Percentiles rank a stretch among this genome's conserved stretches.
phyloP scores from a whole-genome alignment of 2,888 invertebrate species.

The Gymnoscelis rufifasciata region DNA sequence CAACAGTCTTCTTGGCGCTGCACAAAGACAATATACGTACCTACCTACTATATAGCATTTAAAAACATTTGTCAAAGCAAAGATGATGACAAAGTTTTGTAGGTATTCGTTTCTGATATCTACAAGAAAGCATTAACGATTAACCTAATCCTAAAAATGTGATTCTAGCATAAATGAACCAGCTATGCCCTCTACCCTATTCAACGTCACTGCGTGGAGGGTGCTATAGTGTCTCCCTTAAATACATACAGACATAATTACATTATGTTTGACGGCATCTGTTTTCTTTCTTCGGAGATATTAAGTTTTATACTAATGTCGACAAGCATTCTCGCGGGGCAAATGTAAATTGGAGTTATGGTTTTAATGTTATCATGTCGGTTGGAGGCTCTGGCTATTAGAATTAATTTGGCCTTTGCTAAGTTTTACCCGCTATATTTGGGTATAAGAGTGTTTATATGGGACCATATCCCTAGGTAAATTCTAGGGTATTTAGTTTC shows the following conservation, averaged over 20 bases:
- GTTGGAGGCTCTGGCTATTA: slow-evolving; percentile 4
- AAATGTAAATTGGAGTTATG: slow-evolving; percentile 20
- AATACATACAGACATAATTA: slow-evolving; percentile 52
- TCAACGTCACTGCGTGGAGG: slow-evolving; percentile 43
- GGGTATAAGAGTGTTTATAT: no score
- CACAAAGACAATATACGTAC: no score
- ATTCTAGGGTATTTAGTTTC: no score
- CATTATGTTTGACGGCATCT: slow-evolving; percentile 49
- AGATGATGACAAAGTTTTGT: no score
- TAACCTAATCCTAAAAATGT: no score
- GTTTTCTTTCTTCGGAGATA: slow-evolving; percentile 33
- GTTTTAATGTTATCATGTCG: slow-evolving; percentile 19
- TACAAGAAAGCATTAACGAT: no score
- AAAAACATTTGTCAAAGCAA: no score
- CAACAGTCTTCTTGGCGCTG: no score
- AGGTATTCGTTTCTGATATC: no score
- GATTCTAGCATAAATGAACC: background rate
- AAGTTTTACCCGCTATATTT: background rate
- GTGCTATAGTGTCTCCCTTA: slow-evolving; percentile 34
- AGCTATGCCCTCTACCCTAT: slow-evolving; percentile 17
- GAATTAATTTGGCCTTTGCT: slow-evolving; percentile 2
- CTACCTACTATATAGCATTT: no score
- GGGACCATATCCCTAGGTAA: no score
- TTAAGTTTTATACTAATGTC: slow-evolving; percentile 26
- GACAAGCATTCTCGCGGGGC: slow-evolving; percentile 13